Conservation (phyloP, 2,888 invertebrate species). For the Drosophila multiciliata region DNA sequence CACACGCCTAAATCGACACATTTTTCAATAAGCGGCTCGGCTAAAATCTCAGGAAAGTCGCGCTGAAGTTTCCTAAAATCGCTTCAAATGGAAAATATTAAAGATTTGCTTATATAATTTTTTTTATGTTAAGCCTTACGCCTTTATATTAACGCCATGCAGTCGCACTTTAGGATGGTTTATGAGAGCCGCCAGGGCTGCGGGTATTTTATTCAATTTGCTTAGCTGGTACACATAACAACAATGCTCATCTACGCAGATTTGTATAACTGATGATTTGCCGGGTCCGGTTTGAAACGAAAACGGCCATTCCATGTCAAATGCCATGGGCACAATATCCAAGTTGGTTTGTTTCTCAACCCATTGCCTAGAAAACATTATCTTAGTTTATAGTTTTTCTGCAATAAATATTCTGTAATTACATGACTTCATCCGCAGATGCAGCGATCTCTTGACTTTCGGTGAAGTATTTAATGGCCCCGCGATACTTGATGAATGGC, state of each 20-base stretch:
- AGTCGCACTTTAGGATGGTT: constrained; percentile 87
- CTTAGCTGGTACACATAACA: constrained; percentile 88
- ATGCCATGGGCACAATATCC: constrained; percentile 86
- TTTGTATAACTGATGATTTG: constrained; percentile 88
- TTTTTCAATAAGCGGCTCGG: constrained; percentile 86
- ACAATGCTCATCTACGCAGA: constrained; percentile 86
- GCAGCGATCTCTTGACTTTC: constrained; percentile 85
- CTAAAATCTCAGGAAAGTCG: constrained; percentile 87
- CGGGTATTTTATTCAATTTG: constrained; percentile 86
- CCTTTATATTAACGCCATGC: constrained; percentile 88
- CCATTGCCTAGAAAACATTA: constrained; percentile 74
- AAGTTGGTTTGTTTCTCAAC: constrained; percentile 74
- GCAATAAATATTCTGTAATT: constrained; percentile 44
- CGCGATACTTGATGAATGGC: constrained; percentile 80
- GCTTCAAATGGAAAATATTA: constrained; percentile 81
- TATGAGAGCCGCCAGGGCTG: constrained; percentile 86
- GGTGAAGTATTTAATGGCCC: constrained; percentile 83
- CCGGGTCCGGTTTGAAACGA: constrained; percentile 87
- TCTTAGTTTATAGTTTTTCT: neutral
- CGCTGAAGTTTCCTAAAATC: constrained; percentile 88
- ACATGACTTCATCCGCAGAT: constrained; percentile 85
- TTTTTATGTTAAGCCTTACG: constrained; percentile 83
- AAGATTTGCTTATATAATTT: neutral
- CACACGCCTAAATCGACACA: constrained; percentile 87
- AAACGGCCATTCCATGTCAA: constrained; percentile 90